Percentiles rank a stretch among this genome's conserved stretches.
Conservation (phyloP, 2,888 invertebrate genomes). For the Lomographa bimaculata region DNA sequence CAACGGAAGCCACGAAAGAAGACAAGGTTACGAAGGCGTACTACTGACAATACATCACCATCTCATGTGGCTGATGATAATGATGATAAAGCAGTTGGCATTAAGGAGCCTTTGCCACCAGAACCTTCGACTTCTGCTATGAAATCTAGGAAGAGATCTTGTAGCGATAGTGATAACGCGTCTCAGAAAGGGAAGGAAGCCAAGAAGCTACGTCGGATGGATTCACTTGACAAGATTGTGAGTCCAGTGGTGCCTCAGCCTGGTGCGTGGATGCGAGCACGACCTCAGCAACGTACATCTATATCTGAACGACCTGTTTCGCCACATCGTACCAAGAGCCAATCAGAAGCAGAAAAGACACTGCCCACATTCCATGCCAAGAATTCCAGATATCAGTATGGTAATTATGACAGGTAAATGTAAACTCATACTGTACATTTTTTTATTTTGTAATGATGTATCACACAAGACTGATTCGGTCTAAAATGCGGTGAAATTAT, state of each 20-base stretch:
- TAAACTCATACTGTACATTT: too few species aligned
- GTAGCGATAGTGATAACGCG: constrained; percentile 81
- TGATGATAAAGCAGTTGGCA: constrained; percentile 53
- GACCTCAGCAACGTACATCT: constrained; percentile 60
- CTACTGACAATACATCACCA: constrained; percentile 72
- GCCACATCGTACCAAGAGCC: constrained; percentile 63
- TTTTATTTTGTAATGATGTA: too few species aligned
- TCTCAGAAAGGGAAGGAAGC: constrained; percentile 79
- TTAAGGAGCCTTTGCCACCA: constrained; percentile 65
- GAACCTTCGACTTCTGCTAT: constrained; percentile 68
- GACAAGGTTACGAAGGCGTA: constrained; percentile 82
- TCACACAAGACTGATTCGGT: too few species aligned
- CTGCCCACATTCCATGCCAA: constrained; percentile 88
- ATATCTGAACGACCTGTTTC: constrained; percentile 77
- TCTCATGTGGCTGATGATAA: constrained; percentile 42
- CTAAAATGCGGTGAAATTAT: too few species aligned
- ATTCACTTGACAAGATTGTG: constrained; percentile 93
- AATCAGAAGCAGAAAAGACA: constrained; percentile 68
- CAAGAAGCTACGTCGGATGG: constrained; percentile 86
- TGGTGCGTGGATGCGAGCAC: constrained; percentile 89
- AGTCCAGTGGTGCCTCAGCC: constrained; percentile 96
- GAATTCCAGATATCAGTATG: constrained; percentile 93
- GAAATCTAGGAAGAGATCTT: constrained; percentile 74
- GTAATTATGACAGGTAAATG: constrained; percentile 94
- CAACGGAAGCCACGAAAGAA: constrained; percentile 86